Conservation (phyloP, 2,113 vertebrate species). For the Marcusenius ussheri region DNA sequence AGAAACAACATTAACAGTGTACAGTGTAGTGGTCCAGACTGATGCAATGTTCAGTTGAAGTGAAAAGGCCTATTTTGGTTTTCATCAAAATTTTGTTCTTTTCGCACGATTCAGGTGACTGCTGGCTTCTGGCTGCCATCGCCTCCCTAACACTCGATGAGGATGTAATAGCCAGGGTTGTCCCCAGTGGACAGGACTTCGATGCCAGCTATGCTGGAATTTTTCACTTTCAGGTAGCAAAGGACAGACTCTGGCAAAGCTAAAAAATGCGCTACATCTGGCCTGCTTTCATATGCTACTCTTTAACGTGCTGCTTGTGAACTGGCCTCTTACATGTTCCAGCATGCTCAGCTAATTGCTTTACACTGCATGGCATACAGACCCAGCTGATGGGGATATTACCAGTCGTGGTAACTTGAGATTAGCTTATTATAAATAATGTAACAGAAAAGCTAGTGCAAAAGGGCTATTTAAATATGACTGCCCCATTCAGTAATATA, state of each 20-base stretch:
- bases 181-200: conserved; percentile 27
- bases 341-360: background rate
- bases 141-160: conserved; percentile 31
- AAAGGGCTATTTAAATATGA: background rate
- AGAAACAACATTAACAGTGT: background rate
- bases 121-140: conserved; percentile 36
- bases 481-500: background rate
- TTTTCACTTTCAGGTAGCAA: conserved; percentile 34
- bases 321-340: background rate
- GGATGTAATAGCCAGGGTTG: conserved; percentile 27
- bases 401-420: background rate
- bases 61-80: background rate
- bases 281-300: no score
- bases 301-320: background rate
- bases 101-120: conserved; percentile 23
- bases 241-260: background rate
- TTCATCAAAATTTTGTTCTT: background rate
- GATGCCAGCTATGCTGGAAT: conserved; percentile 29
- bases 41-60: background rate
- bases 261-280: background rate
- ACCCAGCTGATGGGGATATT: background rate
- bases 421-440: background rate
- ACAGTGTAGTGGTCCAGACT: background rate
- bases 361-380: background rate
- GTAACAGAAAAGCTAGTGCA: background rate